Conservation (phyloP, 2,113 vertebrate species). For the Esox niger region DNA sequence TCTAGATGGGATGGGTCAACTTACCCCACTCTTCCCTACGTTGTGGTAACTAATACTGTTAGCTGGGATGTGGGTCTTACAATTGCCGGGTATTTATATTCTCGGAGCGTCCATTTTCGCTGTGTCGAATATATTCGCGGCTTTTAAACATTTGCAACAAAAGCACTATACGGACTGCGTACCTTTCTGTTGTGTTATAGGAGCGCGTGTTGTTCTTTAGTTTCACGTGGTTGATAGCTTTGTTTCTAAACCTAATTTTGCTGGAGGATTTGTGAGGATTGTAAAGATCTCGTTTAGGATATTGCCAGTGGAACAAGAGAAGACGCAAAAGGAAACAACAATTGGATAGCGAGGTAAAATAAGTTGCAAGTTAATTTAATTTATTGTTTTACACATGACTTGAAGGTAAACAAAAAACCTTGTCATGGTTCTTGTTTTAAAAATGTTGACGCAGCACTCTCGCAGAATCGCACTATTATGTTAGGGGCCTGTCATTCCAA, state of each 20-base stretch:
- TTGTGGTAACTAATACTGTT: not conserved
- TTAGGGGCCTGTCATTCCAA: conserved; percentile 6
- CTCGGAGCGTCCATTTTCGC: conserved; percentile 19
- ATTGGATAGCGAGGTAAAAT: not conserved
- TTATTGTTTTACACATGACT: too few relatives aligned
- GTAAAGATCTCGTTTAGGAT: not conserved
- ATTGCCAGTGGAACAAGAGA: not conserved
- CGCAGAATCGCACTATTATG: conserved; percentile 1
- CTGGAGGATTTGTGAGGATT: conserved; percentile 6
- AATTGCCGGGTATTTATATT: conserved; percentile 7
- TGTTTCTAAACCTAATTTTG: not conserved
- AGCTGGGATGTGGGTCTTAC: not conserved
- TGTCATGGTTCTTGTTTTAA: not conserved
- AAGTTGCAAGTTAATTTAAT: conserved; percentile 1
- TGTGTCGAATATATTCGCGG: not conserved
- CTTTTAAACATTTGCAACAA: not conserved
- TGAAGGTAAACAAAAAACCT: not conserved
- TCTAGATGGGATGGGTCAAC: too few relatives aligned
- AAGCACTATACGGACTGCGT: too few relatives aligned
- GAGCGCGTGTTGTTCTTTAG: not conserved
- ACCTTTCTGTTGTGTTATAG: not conserved
- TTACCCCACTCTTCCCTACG: too few relatives aligned
- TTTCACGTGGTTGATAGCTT: not conserved
- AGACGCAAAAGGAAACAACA: not conserved
- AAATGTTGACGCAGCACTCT: not conserved